A percentile compares a stretch with the other conserved stretches of the same genome.
Conservation (phyloP, 1,140 invertebrate species). For the Aphidius gifuensis region DNA sequence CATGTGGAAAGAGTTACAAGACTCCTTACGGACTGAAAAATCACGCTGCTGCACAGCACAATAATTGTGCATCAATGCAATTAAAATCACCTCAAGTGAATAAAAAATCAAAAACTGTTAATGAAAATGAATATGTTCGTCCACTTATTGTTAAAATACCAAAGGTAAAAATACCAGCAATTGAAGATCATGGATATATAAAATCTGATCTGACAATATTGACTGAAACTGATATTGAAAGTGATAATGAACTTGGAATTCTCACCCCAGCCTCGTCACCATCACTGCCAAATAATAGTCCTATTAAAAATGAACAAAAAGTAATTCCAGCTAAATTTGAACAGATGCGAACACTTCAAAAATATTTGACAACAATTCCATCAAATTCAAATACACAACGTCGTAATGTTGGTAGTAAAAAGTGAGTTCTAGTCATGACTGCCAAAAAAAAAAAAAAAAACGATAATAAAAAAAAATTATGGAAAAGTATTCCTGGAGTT, state of each 20-base stretch:
- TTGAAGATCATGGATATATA: conserved; percentile 47
- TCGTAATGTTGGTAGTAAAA: conserved; percentile 16
- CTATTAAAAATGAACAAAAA: conserved; percentile 28
- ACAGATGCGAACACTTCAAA: conserved; percentile 25
- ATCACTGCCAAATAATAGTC: conserved; percentile 29
- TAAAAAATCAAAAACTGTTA: conserved; percentile 16
- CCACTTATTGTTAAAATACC: conserved; percentile 23
- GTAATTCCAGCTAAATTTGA: background rate
- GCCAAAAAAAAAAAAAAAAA: conserved; percentile 7
- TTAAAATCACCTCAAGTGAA: conserved; percentile 21
- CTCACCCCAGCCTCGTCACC: conserved; percentile 58
- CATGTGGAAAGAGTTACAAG: conserved; percentile 81
- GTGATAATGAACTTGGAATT: conserved; percentile 48
- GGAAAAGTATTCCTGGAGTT: too few species aligned
- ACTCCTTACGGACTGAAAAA: conserved; percentile 72
- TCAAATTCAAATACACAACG: conserved; percentile 20
- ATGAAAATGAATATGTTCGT: conserved; percentile 20
- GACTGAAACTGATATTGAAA: conserved; percentile 28
- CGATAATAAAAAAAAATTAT: background rate
- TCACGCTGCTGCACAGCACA: conserved; percentile 64
- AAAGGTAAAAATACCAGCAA: conserved; percentile 42
- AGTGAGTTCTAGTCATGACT: conserved; percentile 26
- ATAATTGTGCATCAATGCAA: conserved; percentile 33
- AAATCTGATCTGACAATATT: conserved; percentile 31
- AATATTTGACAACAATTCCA: conserved; percentile 29